Conservation (phyloP, 2,113 vertebrate genomes). For the Pelecanus crispus region DNA sequence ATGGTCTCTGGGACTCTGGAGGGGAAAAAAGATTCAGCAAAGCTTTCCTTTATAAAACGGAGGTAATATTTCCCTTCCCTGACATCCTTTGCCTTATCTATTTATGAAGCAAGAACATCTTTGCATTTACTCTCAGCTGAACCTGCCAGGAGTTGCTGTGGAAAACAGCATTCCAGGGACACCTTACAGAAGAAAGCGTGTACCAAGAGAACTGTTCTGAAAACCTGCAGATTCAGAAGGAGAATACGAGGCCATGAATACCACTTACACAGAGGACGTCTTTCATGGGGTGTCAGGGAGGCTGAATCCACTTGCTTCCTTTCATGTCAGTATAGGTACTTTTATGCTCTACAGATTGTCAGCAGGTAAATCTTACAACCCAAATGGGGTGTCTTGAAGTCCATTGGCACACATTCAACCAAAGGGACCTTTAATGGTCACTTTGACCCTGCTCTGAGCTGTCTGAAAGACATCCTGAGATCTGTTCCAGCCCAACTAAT, state of each 20-base stretch:
- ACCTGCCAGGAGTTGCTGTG: not conserved
- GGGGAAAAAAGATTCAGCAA: not conserved
- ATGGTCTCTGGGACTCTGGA: not conserved
- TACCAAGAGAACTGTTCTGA: not conserved
- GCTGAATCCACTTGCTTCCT: not conserved
- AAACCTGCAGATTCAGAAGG: not conserved
- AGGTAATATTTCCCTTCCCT: not conserved
- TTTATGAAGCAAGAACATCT: not conserved
- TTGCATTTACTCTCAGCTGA: not conserved
- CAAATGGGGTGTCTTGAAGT: not conserved
- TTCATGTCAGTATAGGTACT: not conserved
- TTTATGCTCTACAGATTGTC: not conserved
- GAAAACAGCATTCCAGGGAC: conserved; percentile 25
- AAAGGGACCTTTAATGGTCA: not conserved
- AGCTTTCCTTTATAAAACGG: not conserved
- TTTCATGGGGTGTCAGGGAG: not conserved
- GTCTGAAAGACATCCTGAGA: not conserved
- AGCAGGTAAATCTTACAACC: not conserved
- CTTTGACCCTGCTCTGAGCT: not conserved
- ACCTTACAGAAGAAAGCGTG: not conserved
- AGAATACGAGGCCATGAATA: not conserved
- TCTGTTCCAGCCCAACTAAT: not conserved
- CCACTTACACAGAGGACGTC: not conserved
- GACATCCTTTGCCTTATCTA: not conserved
- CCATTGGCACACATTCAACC: not conserved